Percentiles rank a stretch among this genome's conserved stretches.
Evolutionary conservation across 2,113 vertebrate genomes (phyloP).

Genomic region (Rallus limicola): DNA sequence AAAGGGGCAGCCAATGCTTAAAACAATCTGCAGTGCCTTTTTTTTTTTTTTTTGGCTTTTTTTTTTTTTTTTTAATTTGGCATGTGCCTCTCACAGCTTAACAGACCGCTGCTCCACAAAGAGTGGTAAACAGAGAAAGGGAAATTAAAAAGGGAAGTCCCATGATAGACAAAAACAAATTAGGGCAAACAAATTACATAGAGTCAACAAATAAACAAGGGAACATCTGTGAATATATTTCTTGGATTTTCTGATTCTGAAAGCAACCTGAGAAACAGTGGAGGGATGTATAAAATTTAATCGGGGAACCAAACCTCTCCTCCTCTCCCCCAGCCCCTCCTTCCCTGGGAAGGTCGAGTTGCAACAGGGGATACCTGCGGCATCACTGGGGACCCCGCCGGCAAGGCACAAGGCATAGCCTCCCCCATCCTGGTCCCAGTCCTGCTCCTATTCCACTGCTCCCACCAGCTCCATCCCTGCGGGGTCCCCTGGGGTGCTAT

Average conservation of each 20-base stretch:
- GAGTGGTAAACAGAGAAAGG: constrained; percentile 98
- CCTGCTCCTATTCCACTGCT: background rate
- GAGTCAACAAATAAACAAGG: constrained; percentile 99
- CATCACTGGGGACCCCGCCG: rapidly evolving
- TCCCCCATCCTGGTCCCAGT: rapidly evolving
- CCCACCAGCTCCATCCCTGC: rapidly evolving
- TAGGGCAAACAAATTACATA: constrained; percentile 99
- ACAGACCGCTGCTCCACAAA: constrained; percentile 98
- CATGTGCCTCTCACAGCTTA: constrained; percentile 89
- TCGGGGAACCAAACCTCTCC: constrained; percentile 25
- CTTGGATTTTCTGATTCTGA: constrained; percentile 84
- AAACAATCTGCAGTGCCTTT: constrained; percentile 92
- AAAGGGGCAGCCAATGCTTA: constrained; percentile 94
- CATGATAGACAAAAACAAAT: constrained; percentile 98
- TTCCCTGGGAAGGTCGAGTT: background rate
- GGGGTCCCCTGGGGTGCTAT: background rate
- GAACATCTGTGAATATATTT: constrained; percentile 98
- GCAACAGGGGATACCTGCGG: background rate
- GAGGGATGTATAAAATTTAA: constrained; percentile 70
- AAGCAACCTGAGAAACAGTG: constrained; percentile 80
- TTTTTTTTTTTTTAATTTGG: constrained; percentile 89
- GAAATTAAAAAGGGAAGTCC: constrained; percentile 99
- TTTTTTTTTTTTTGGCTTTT: constrained; percentile 63
- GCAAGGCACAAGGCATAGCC: background rate
- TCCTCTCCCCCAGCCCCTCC: background rate